These are phyloP conservation scores for Lottia scabra DNA, from an alignment of 2,888 invertebrate genomes.

Conservation along the genomic window DNA sequence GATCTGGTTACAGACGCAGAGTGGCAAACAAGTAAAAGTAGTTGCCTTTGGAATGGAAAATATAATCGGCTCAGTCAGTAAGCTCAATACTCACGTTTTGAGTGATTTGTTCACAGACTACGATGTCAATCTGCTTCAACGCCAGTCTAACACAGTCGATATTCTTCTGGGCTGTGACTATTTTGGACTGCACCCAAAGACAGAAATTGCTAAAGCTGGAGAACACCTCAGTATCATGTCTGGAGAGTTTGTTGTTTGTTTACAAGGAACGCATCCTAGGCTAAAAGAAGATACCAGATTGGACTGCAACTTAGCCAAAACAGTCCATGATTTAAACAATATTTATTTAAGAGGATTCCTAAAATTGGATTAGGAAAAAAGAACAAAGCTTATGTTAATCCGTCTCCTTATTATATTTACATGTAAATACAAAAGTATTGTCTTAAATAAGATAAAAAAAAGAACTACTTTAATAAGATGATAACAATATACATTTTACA, in stretches of 20 bases:
- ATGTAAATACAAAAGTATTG: too few species aligned
- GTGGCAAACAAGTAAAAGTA: slow-evolving; percentile 2
- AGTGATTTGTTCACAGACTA: not conserved
- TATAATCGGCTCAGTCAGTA: slow-evolving; percentile 4
- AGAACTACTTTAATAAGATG: too few species aligned
- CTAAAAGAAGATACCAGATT: slow-evolving; percentile 14
- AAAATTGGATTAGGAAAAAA: too few species aligned
- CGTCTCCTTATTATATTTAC: too few species aligned
- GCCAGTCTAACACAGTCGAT: not conserved
- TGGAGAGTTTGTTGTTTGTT: slow-evolving; percentile 5
- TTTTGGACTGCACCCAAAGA: slow-evolving; percentile 14
- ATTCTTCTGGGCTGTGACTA: slow-evolving; percentile 10
- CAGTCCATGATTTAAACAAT: slow-evolving; percentile 9
- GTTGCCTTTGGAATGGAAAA: slow-evolving; percentile 7
- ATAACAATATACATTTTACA: too few species aligned
- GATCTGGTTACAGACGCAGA: not conserved
- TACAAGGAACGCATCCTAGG: slow-evolving; percentile 2
- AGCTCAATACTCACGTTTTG: not conserved
- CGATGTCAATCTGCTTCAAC: not conserved
- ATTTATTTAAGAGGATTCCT: too few species aligned
- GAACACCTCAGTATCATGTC: slow-evolving; percentile 8
- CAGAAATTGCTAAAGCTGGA: slow-evolving; percentile 1
- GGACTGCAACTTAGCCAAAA: slow-evolving; percentile 8
- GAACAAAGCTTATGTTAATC: too few species aligned
- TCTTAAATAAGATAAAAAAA: too few species aligned